phyloP scores from a whole-genome alignment of 2,888 invertebrate genomes.

The Philaethria dido region DNA sequence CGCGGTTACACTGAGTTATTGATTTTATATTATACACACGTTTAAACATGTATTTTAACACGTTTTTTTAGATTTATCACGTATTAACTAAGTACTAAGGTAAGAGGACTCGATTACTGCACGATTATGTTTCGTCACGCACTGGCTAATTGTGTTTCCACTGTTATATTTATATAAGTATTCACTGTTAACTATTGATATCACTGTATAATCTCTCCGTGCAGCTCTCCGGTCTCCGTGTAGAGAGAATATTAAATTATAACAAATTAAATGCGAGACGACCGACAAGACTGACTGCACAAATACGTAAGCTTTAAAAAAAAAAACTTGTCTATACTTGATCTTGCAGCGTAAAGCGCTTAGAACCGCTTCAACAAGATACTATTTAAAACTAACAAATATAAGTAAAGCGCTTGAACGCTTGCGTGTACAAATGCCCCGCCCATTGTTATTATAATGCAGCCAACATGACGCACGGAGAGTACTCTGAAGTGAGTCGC shows the following conservation, averaged over 20 bases:
- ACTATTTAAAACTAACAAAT: conserved; percentile 22
- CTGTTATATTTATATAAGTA: conserved; percentile 45
- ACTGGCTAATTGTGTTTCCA: conserved; percentile 50
- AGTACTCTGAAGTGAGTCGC: conserved; percentile 66
- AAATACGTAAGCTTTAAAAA: conserved; percentile 72
- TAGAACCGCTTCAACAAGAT: conserved; percentile 27
- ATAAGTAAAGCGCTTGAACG: conserved; percentile 58
- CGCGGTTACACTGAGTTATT: conserved; percentile 53
- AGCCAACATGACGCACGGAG: conserved; percentile 77
- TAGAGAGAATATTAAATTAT: conserved; percentile 17
- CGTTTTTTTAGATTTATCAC: conserved; percentile 37
- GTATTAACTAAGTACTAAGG: conserved; percentile 43
- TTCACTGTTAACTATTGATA: conserved; percentile 29
- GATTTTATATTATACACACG: conserved; percentile 69
- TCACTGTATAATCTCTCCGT: conserved; percentile 23
- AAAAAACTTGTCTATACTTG: conserved; percentile 61
- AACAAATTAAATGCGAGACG: conserved; percentile 48
- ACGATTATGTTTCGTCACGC: conserved; percentile 66
- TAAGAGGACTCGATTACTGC: conserved; percentile 68
- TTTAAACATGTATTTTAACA: conserved; percentile 49
- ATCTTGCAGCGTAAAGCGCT: conserved; percentile 50
- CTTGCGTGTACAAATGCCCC: conserved; percentile 53
- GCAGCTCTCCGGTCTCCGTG: conserved; percentile 3
- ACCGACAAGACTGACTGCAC: conserved; percentile 59
- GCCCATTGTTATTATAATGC: conserved; percentile 81